A percentile compares a stretch with the other conserved stretches of the same genome.
phyloP scores from a whole-genome alignment of 2,113 vertebrate species.

The Amia ocellicauda region DNA sequence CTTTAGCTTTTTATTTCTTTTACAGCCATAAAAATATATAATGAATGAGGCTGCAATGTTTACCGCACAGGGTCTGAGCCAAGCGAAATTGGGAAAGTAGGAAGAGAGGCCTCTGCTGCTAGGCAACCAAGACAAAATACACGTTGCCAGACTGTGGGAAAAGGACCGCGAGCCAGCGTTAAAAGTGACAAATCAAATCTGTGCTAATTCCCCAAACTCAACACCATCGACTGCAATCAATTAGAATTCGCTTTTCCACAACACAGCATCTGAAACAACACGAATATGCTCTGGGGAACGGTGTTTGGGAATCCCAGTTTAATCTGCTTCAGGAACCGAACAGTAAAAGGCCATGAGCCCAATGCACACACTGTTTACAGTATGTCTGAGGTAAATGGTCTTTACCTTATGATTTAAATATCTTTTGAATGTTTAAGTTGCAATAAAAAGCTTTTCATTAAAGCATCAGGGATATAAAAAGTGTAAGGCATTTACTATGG shows the following conservation, averaged over 20 bases:
- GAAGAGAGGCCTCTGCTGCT: constrained; percentile 49
- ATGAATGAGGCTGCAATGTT: constrained; percentile 45
- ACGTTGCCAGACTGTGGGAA: constrained; percentile 59
- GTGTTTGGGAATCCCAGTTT: neutral
- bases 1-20: constrained; percentile 47
- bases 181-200: constrained; percentile 56
- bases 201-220: constrained; percentile 40
- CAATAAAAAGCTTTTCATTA: too few species aligned
- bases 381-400: too few species aligned
- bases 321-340: neutral
- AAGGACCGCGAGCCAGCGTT: constrained; percentile 35
- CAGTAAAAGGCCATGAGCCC: neutral
- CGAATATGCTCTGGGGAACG: neutral
- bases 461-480: too few species aligned
- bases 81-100: constrained; percentile 37
- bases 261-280: constrained; percentile 39
- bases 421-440: too few species aligned
- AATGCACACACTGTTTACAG: neutral
- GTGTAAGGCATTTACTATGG: too few species aligned
- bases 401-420: too few species aligned
- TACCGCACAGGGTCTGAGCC: constrained; percentile 41
- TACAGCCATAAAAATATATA: constrained; percentile 52
- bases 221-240: constrained; percentile 39
- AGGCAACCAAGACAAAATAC: constrained; percentile 54
- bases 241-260: constrained; percentile 35